A percentile compares a stretch with the other conserved stretches of the same genome.
These are phyloP conservation scores for Pithecia hirsuta DNA, from an alignment of 2,797 vertebrate genomes.

Conservation along the genomic window DNA sequence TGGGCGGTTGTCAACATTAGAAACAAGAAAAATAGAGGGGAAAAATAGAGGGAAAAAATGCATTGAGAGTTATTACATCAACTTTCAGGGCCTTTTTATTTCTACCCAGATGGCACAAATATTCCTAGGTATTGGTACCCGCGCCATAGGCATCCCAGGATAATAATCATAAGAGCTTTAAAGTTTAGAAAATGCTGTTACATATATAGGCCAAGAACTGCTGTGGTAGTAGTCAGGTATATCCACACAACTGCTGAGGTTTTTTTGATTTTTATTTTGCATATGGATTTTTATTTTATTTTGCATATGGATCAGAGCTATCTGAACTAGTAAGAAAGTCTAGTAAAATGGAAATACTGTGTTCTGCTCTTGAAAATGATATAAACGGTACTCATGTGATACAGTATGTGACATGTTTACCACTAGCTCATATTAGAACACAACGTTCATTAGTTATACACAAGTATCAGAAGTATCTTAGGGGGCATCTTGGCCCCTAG, in stretches of 20 bases:
- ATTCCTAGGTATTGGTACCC: conserved; percentile 20
- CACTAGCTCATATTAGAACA: not conserved
- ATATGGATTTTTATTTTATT: not conserved
- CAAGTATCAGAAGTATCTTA: not conserved
- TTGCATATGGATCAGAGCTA: not conserved
- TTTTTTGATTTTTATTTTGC: not conserved
- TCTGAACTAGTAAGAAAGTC: not conserved
- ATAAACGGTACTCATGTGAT: not conserved
- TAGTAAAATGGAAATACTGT: not conserved
- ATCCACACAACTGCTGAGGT: not conserved
- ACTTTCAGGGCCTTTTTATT: conserved; percentile 49
- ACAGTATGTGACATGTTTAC: not conserved
- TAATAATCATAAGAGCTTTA: not conserved
- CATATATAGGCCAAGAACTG: not conserved
- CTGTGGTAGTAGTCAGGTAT: not conserved
- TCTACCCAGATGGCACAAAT: conserved; percentile 55
- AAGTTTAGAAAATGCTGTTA: not conserved
- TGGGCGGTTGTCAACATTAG: conserved; percentile 65
- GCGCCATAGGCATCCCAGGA: not conserved
- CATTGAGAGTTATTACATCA: conserved; percentile 28
- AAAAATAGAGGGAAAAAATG: not conserved
- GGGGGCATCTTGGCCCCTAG: not conserved
- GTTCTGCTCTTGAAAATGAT: not conserved
- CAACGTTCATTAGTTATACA: not conserved
- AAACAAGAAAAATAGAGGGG: conserved; percentile 60